phyloP scores from a whole-genome alignment of 2,113 vertebrate species.

The Rhea pennata region DNA sequence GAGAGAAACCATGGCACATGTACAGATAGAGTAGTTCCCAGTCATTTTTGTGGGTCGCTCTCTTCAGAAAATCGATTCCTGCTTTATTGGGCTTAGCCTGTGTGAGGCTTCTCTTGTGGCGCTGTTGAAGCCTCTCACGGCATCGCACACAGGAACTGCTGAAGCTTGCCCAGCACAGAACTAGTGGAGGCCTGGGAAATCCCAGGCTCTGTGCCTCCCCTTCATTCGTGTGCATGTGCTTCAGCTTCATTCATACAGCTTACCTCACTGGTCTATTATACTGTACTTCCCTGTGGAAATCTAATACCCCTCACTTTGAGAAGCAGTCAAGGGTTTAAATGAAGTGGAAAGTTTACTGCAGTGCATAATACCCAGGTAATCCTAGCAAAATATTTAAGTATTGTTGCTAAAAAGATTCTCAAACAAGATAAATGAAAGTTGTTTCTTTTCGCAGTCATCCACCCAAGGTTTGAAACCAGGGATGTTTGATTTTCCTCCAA shows the following conservation, averaged over 20 bases:
- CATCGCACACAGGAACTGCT: accelerated
- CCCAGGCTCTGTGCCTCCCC: neutral
- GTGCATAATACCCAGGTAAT: neutral
- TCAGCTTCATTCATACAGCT: neutral
- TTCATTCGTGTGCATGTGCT: neutral
- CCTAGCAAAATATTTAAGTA: neutral
- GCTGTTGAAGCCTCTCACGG: neutral
- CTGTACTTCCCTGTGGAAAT: neutral
- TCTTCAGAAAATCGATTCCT: neutral
- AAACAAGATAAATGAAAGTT: neutral
- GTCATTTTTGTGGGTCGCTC: accelerated
- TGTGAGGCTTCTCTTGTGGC: neutral
- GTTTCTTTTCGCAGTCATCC: neutral
- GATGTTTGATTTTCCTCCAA: neutral
- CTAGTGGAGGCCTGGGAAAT: neutral
- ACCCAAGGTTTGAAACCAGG: neutral
- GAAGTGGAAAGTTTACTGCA: neutral
- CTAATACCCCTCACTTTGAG: neutral
- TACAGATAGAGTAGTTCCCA: neutral
- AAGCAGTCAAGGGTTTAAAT: neutral
- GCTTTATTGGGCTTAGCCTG: neutral
- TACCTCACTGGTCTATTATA: neutral
- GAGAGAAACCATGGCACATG: neutral
- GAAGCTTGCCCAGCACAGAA: neutral
- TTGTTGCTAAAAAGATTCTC: neutral